These are phyloP conservation scores for Myzus persicae DNA, from an alignment of 1,140 invertebrate genomes.

Conservation along the genomic window DNA sequence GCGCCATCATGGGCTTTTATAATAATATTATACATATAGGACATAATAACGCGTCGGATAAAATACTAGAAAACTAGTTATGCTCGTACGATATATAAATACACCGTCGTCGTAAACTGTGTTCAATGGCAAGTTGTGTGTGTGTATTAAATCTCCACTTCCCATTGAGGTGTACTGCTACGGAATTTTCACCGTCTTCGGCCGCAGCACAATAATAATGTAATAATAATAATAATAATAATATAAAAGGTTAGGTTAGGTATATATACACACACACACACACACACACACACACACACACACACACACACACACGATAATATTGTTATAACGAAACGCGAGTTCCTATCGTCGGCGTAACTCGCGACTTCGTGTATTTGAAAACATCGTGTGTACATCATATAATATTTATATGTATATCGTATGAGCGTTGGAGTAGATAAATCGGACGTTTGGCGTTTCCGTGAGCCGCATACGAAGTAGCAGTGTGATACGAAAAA, in stretches of 20 bases:
- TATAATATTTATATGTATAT: background rate
- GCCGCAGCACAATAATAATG: background rate
- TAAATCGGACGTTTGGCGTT: conserved; percentile 10
- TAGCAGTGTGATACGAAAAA: background rate
- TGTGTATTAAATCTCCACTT: conserved; percentile 25
- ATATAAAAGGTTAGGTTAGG: background rate
- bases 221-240: no score
- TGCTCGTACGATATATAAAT: conserved; percentile 2
- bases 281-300: no score
- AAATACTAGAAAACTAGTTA: conserved; percentile 46
- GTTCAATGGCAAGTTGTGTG: conserved; percentile 15
- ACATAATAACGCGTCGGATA: conserved; percentile 18
- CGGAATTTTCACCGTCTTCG: background rate
- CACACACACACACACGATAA: background rate
- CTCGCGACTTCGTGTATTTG: background rate
- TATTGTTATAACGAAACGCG: background rate
- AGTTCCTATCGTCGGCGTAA: background rate
- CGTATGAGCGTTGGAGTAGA: background rate
- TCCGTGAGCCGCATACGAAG: conserved; percentile 2
- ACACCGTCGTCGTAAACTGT: conserved; percentile 38
- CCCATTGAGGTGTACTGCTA: background rate
- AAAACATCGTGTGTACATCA: background rate
- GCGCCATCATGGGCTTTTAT: background rate
- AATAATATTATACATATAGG: background rate
- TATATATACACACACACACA: background rate